Evolutionary conservation across 2,888 invertebrate species (phyloP).

Genomic region (Eupithecia centaureata): DNA sequence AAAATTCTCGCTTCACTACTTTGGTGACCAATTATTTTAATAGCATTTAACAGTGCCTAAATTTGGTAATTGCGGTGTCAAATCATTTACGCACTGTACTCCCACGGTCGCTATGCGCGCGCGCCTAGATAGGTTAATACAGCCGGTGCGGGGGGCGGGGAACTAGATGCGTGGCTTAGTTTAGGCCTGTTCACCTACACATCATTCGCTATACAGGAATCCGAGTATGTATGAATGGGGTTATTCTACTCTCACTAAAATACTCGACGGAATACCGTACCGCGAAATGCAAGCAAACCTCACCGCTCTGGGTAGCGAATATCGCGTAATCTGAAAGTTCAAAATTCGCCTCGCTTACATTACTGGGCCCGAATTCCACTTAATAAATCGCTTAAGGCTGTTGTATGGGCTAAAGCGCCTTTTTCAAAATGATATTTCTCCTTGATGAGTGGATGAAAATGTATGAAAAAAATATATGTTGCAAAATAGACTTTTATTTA

Average conservation of each 20-base stretch:
- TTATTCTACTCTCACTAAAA: not conserved
- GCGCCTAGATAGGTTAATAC: too few species aligned
- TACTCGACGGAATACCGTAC: not conserved
- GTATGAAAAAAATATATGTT: too few species aligned
- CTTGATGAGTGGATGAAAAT: too few species aligned
- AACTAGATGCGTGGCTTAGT: not conserved
- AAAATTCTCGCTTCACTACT: constrained; percentile 18
- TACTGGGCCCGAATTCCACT: too few species aligned
- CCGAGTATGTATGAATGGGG: not conserved
- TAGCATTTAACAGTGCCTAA: not conserved
- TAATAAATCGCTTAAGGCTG: too few species aligned
- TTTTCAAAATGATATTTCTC: too few species aligned
- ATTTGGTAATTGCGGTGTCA: constrained; percentile 31
- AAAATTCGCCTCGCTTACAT: not conserved
- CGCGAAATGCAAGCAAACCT: not conserved
- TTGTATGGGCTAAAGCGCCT: not conserved
- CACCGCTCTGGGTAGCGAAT: not conserved
- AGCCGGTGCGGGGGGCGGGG: too few species aligned
- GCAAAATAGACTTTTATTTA: too few species aligned
- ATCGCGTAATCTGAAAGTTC: not conserved
- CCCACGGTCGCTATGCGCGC: too few species aligned
- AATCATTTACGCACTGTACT: too few species aligned
- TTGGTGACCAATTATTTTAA: not conserved
- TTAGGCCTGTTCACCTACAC: not conserved
- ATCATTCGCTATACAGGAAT: not conserved